Evolutionary conservation across 1,140 invertebrate genomes (phyloP), one percentile per base, ranked within the genome.

Genomic region (Drosophila busckii): DNA sequence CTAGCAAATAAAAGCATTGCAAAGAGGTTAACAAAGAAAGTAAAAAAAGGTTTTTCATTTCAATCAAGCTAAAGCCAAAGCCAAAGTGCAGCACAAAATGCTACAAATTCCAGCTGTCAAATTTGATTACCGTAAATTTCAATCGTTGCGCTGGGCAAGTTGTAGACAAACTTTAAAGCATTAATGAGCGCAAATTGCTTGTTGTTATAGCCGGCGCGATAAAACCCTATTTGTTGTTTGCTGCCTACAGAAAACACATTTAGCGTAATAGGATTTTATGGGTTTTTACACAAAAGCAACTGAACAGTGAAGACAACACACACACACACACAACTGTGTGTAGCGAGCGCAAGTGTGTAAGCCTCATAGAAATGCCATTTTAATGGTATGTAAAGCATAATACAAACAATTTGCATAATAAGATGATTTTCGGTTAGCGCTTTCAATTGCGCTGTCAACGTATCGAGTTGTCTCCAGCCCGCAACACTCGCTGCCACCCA

Each of bases 341-440:
- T 2, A 22, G n/a, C 32, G 6, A 17, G 2, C 17, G 38, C 1
- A 37, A 35, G 9, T 20, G n/a, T 9, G 23, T 20, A 32, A 23
- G 34, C 35, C 12, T 37, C 42, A 58, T 64, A 28, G 60, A 64
- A 67, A 53, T 53, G 54, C 16, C 38, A 53, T 68, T 49, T n/a
- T 25, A 54, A 54, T 59, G 54, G 42, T 31, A 60, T 49, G 45
- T n/a, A 64, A 55, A 55, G 48, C 44, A 44, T 55, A 62, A 62
- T 73, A 78, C 69, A 82, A n/a, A 73, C 73, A 73, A 78, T 78
- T 78, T 78, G 68, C 73, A 78, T 78, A 78, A 82, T 69, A 82
- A 54, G 63, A 64, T 59, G 68, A 80, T 73, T 60, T 78, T 78
- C 61, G 67, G 45, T 49, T 56, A 32, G 53, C 52, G 49, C 20